A percentile compares a stretch with the other conserved stretches of the same genome.
Evolutionary conservation across 1,140 invertebrate genomes (phyloP).

Genomic region (Trichomalopsis sarcophagae): DNA sequence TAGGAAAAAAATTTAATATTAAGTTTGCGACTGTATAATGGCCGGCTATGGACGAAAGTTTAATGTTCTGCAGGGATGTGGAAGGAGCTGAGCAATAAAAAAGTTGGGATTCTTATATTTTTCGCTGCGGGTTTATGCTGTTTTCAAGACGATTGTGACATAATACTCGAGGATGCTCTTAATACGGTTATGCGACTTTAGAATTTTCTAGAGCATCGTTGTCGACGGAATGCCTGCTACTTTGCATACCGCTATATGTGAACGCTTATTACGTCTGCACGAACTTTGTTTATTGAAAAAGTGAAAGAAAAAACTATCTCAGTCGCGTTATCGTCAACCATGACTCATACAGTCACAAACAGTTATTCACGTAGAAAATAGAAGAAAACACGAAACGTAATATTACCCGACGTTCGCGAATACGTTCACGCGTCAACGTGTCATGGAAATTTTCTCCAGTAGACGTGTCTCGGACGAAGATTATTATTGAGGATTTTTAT

Average conservation of each 20-base stretch:
- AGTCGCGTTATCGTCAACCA: not conserved
- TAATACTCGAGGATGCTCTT: not conserved
- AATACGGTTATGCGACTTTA: not conserved
- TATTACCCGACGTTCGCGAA: slow-evolving; percentile 5
- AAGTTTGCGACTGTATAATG: not conserved
- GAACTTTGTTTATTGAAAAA: too few relatives aligned
- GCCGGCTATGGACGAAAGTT: not conserved
- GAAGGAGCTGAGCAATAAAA: not conserved
- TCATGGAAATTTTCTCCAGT: not conserved
- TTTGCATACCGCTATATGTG: too few relatives aligned
- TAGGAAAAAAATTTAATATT: slow-evolving; percentile 36
- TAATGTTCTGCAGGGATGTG: not conserved
- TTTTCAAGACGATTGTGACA: slow-evolving; percentile 1
- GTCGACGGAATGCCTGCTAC: not conserved
- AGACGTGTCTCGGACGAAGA: not conserved
- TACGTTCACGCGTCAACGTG: not conserved
- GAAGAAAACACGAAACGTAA: slow-evolving; percentile 20
- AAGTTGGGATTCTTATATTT: slow-evolving; percentile 1
- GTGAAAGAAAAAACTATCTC: too few relatives aligned
- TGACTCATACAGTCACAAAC: not conserved
- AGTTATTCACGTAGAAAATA: not conserved
- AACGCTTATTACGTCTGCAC: too few relatives aligned
- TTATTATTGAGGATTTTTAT: slow-evolving; percentile 42
- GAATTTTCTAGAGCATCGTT: not conserved
- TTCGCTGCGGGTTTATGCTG: not conserved